Evolutionary conservation across 2,888 invertebrate genomes (phyloP), one percentile per base, ranked within the genome.

Genomic region (Eupelmus urozonus): DNA sequence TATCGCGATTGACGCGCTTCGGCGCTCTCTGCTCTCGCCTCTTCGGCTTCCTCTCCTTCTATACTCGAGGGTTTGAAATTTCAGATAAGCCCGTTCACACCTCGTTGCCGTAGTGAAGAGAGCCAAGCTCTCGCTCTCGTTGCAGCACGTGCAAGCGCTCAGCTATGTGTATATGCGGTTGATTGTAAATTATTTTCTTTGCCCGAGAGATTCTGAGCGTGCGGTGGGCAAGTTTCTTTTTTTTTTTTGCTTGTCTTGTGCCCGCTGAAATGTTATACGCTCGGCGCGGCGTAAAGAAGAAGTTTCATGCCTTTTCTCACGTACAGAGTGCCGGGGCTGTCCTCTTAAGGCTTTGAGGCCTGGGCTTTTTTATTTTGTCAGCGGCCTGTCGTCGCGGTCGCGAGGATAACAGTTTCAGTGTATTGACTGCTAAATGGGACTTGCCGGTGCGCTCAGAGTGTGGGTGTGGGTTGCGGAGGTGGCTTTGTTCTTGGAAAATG

Each of bases 81-180:
- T 79, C 79, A 79, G 71, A 71, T 76, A 71, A 78, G 42, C 73
- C 69, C 65, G n/a, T 75, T 67, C 60, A 67, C 79, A 79, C 75
- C 75, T 79, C 79, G 79, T 62, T 75, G 65, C n/a, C n/a, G n/a
- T 62, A 49, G 63, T 62, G 67, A 65, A 59, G 25, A 67, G 60
- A 60, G 34, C n/a, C 74, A 45, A 49, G 29, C 16, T n/a, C n/a
- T 5, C n/a, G 27, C 25, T 57, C 57, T 57, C 16, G 7, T n/a
- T 1, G 18, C 16, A 18, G 45, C 66, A 27, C 27, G 42, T 34
- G 13, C 9, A 45, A 7, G 20, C 53, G 11, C 34, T 5, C 34
- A 34, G 3, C 3, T 34, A 34, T 9, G 9, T 34, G 34, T 34
- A 34, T 34, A 25, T 63, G 76, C 59, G 66, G 59, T 55, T 59